Base-by-base conservation (phyloP, 2,113 vertebrate species). In the Oncorhynchus masou region DNA sequence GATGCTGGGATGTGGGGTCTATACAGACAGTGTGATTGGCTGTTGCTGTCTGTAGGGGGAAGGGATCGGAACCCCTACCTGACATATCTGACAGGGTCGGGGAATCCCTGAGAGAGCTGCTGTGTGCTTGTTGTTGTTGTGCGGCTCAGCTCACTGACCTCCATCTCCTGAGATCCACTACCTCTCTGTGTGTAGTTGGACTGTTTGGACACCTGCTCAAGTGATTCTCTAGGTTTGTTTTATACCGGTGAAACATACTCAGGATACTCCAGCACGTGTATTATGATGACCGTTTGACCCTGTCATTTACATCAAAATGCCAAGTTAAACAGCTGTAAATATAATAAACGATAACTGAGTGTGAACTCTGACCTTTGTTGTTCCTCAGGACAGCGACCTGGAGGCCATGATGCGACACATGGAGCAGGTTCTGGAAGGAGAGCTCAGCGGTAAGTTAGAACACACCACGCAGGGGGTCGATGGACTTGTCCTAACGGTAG, bases 321-420 rank as follows among this genome's bases (percentile, higher is more conserved):
- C n/a, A 62, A 7, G 19, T 20, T 62, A 12, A 62, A 7, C 39
- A 45, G 16, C 60, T 64, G n/a, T 12, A 8, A 34, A 6, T 3
- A 20, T 68, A 11, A 39, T n/a, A 13, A 62, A 19, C 16, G 1
- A 39, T 45, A 27, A 66, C 22, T 27, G 11, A 29, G 25, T 27
- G 22, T 66, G 6, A n/a, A 19, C 25, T 20, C 24, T 73, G 71
- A 62, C 48, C 49, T 68, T n/a, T 62, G n/a, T 11, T 62, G 1
- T n/a, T 67, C 19, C 71, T 60, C 90, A 96, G 95, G 94, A 96
- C 86, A 94, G 92, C 69, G 95, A 97, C 74, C 72, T 88, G 0
- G 93, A 95, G 74, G 94, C 92, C 1, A 90, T 95, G 92, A 90
- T 94, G 86, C 80, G 80, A 64, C 93, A 94, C 87, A 90, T 96